A percentile compares a stretch with the other conserved stretches of the same genome.
Evolutionary conservation across 2,888 invertebrate species (phyloP).

Genomic region (Caradrina kadenii): DNA sequence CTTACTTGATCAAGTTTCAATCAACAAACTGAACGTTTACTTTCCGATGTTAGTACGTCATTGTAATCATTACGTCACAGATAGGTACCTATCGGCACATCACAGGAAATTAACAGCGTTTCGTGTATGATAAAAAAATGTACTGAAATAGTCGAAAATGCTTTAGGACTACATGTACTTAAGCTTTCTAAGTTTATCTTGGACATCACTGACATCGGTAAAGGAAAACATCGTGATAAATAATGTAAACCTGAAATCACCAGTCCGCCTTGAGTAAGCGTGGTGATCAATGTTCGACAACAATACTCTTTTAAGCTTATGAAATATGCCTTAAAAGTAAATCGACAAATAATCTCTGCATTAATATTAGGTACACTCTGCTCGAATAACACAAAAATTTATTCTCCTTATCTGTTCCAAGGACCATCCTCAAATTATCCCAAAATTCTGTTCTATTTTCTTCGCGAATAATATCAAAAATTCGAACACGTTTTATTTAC

Average conservation of each 20-base stretch:
- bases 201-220: too few relatives aligned
- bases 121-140: not conserved
- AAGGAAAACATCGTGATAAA: too few relatives aligned
- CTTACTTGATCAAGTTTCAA: slow-evolving; percentile 25
- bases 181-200: too few relatives aligned
- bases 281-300: too few relatives aligned
- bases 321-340: not conserved
- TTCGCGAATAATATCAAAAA: not conserved
- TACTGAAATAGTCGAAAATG: too few relatives aligned
- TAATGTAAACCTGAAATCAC: too few relatives aligned
- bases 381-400: not conserved
- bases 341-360: not conserved
- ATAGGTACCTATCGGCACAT: not conserved
- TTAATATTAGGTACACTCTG: not conserved
- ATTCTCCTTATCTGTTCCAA: not conserved
- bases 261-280: too few relatives aligned
- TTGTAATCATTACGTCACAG: slow-evolving; percentile 1
- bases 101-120: slow-evolving; percentile 41
- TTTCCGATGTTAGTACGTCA: slow-evolving; percentile 15
- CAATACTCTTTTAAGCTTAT: too few relatives aligned
- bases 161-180: too few relatives aligned
- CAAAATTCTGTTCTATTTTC: slow-evolving; percentile 1
- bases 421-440: not conserved
- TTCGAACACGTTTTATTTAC: not conserved
- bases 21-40: slow-evolving; percentile 9